Percentiles rank a stretch among this genome's conserved stretches.
Conservation (phyloP, 2,113 vertebrate genomes). For the Rhea pennata region DNA sequence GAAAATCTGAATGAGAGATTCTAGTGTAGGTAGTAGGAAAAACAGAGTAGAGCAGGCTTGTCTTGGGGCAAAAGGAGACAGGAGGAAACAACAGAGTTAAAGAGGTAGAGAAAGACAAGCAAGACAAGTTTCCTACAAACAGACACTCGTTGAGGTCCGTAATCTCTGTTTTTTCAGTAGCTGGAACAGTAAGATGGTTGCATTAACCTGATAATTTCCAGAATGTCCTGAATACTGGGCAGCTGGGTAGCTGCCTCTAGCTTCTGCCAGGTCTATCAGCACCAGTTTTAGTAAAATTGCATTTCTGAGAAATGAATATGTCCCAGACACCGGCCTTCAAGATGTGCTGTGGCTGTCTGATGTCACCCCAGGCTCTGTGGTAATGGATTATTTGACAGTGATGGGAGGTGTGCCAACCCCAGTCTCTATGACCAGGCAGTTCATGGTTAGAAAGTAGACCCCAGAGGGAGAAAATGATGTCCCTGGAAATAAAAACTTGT, state of each 20-base stretch:
- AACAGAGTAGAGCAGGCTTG: neutral
- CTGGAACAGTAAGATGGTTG: neutral
- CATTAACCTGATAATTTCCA: neutral
- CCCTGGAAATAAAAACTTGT: neutral
- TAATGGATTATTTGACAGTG: neutral
- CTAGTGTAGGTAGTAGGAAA: neutral
- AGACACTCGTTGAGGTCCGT: neutral
- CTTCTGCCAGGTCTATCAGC: neutral
- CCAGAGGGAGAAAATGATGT: neutral
- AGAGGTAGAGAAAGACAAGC: neutral
- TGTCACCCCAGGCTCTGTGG: rapidly evolving
- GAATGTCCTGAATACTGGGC: neutral
- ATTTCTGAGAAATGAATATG: neutral
- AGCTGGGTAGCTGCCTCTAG: neutral
- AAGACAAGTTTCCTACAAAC: neutral
- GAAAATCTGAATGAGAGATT: neutral
- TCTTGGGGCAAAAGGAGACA: neutral
- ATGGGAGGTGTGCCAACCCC: neutral
- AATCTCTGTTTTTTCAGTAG: neutral
- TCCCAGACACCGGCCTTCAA: neutral
- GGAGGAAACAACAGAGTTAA: neutral
- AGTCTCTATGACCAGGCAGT: neutral
- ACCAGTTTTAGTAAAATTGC: neutral
- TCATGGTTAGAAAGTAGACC: neutral
- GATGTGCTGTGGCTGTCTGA: neutral